phyloP scores from a whole-genome alignment of 1,140 invertebrate genomes.

The Schlechtendalia chinensis region DNA sequence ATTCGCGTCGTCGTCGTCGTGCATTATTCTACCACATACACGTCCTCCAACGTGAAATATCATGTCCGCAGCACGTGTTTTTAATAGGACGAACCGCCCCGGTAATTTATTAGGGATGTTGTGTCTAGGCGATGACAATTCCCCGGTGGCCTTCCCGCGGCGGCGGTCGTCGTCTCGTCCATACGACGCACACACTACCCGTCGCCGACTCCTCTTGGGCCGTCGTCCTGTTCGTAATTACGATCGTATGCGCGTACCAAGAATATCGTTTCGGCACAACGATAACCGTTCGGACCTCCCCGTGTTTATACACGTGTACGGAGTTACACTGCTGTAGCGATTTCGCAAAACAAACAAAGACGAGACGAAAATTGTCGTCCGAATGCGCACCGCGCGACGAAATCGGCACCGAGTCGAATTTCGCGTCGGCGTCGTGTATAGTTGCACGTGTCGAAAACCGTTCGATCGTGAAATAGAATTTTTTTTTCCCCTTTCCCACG shows the following conservation, averaged over 20 bases:
- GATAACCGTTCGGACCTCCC: too few relatives aligned
- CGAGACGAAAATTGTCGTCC: too few relatives aligned
- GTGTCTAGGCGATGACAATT: constrained; percentile 49
- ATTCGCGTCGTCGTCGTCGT: too few relatives aligned
- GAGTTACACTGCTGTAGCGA: too few relatives aligned
- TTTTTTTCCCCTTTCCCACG: background rate
- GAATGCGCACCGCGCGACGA: background rate
- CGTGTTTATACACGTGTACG: too few relatives aligned
- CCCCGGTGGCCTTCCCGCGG: constrained; percentile 28
- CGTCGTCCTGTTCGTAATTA: too few relatives aligned
- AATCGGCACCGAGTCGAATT: constrained; percentile 31
- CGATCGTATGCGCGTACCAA: too few relatives aligned
- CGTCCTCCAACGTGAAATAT: constrained; percentile 33
- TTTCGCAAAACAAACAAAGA: too few relatives aligned
- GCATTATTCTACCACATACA: too few relatives aligned
- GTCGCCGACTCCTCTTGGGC: too few relatives aligned
- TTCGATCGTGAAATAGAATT: constrained; percentile 21
- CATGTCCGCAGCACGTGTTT: constrained; percentile 43
- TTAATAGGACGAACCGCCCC: constrained; percentile 44
- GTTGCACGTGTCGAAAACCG: constrained; percentile 23
- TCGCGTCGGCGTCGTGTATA: background rate
- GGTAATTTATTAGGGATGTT: constrained; percentile 48
- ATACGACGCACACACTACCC: too few relatives aligned
- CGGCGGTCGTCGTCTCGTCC: background rate
- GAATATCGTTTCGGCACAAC: too few relatives aligned